These are phyloP conservation scores for Alviniconcha marisindica DNA, from an alignment of 1,140 invertebrate genomes.

Conservation along the genomic window DNA sequence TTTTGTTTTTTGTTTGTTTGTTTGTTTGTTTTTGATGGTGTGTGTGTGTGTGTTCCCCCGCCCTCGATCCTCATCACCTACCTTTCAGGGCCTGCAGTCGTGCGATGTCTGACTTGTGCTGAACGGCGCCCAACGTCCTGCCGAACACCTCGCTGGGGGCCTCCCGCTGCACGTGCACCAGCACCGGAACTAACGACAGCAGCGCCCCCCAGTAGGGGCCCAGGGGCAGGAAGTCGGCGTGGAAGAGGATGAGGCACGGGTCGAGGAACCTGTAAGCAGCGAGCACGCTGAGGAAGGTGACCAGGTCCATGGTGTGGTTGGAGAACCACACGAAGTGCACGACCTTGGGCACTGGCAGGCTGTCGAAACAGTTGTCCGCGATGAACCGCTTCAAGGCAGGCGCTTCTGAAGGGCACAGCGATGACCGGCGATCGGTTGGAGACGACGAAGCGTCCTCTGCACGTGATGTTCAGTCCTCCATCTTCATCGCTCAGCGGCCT, in stretches of 20 bases:
- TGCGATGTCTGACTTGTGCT: slow-evolving; percentile 58
- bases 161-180: slow-evolving; percentile 47
- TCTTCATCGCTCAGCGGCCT: too few species aligned
- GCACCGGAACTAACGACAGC: slow-evolving; percentile 41
- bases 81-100: slow-evolving; percentile 54
- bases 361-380: neutral
- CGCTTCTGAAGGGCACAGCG: neutral
- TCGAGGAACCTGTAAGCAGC: slow-evolving; percentile 39
- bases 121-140: slow-evolving; percentile 48
- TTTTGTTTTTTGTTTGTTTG: neutral
- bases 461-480: neutral
- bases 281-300: slow-evolving; percentile 37
- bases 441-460: neutral
- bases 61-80: slow-evolving; percentile 4
- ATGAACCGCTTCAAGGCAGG: slow-evolving; percentile 29
- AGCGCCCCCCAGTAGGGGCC: slow-evolving; percentile 21
- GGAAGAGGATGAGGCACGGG: slow-evolving; percentile 52
- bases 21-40: neutral
- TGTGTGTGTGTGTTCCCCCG: neutral
- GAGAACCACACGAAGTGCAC: slow-evolving; percentile 42
- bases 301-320: slow-evolving; percentile 12
- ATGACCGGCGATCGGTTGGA: neutral
- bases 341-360: slow-evolving; percentile 18
- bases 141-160: slow-evolving; percentile 49
- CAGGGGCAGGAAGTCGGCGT: slow-evolving; percentile 30